A percentile compares a stretch with the other conserved stretches of the same genome.
These are phyloP conservation scores for Mellilla xanthometata DNA, from an alignment of 2,888 invertebrate species.

Conservation along the genomic window DNA sequence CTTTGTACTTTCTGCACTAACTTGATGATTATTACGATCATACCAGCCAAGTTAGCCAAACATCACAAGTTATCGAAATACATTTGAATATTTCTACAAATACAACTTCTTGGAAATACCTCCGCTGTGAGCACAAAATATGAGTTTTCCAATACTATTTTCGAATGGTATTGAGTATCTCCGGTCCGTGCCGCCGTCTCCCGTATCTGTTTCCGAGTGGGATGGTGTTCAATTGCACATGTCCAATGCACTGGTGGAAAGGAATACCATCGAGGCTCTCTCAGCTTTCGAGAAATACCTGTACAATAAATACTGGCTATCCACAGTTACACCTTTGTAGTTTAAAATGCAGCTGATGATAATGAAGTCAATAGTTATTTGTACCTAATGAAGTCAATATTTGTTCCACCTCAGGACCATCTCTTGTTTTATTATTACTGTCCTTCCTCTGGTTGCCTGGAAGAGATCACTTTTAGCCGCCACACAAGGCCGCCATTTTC, in stretches of 20 bases:
- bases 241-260: constrained; percentile 43
- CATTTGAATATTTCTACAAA: not conserved
- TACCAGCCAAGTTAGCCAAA: not conserved
- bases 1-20: too few relatives aligned
- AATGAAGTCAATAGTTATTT: too few relatives aligned
- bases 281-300: constrained; percentile 7
- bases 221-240: constrained; percentile 71
- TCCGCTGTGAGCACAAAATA: constrained; percentile 1
- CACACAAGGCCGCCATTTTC: too few relatives aligned
- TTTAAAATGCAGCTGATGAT: too few relatives aligned
- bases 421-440: too few relatives aligned
- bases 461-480: too few relatives aligned
- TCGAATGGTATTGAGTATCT: not conserved
- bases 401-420: too few relatives aligned
- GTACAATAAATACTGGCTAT: constrained; percentile 1
- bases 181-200: constrained; percentile 30
- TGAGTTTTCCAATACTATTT: constrained; percentile 7
- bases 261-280: constrained; percentile 35
- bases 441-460: too few relatives aligned
- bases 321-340: too few relatives aligned
- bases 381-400: too few relatives aligned
- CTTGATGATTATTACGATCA: too few relatives aligned
- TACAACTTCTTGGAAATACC: constrained; percentile 1
- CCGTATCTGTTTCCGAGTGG: constrained; percentile 73
- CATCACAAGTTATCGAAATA: not conserved